Evolutionary conservation across 1,140 invertebrate genomes (phyloP).

Genomic region (Panagrolaimus sp.): DNA sequence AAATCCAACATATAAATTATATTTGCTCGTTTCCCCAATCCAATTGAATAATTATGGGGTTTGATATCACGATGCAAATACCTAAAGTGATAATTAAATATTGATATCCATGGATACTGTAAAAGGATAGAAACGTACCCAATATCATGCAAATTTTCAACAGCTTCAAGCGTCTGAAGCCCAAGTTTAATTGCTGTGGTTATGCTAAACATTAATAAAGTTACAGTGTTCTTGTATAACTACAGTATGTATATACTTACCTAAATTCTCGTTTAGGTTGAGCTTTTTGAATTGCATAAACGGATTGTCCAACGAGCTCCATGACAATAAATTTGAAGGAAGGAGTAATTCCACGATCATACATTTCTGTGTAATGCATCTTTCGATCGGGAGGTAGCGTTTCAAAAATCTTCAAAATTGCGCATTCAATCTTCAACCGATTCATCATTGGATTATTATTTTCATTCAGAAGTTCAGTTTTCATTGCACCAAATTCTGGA

Average conservation of each 20-base stretch:
- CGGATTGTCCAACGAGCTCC: slow-evolving; percentile 15
- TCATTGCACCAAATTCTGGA: slow-evolving; percentile 18
- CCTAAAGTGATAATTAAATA: too few species aligned
- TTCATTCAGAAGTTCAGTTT: slow-evolving; percentile 15
- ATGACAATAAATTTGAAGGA: slow-evolving; percentile 20
- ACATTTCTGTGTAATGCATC: slow-evolving; percentile 17
- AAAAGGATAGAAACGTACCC: background rate
- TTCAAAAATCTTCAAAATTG: slow-evolving; percentile 15
- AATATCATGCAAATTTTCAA: slow-evolving; percentile 8
- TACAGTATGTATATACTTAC: too few species aligned
- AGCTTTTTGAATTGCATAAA: slow-evolving; percentile 11
- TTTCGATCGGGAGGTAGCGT: background rate
- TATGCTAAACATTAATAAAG: background rate
- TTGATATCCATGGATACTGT: too few species aligned
- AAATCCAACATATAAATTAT: slow-evolving; percentile 17
- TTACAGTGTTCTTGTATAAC: too few species aligned
- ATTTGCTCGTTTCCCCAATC: slow-evolving; percentile 2
- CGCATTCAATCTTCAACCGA: slow-evolving; percentile 19
- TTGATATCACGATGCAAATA: slow-evolving; percentile 23
- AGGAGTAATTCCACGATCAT: slow-evolving; percentile 10
- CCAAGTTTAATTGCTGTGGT: slow-evolving; percentile 13
- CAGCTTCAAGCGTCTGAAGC: slow-evolving; percentile 11
- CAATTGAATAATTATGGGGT: slow-evolving; percentile 20
- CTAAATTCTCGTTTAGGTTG: slow-evolving; percentile 12
- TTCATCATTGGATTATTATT: slow-evolving; percentile 18